Conservation (phyloP, 2,797 vertebrate genomes). For the Gouania willdenowi region DNA sequence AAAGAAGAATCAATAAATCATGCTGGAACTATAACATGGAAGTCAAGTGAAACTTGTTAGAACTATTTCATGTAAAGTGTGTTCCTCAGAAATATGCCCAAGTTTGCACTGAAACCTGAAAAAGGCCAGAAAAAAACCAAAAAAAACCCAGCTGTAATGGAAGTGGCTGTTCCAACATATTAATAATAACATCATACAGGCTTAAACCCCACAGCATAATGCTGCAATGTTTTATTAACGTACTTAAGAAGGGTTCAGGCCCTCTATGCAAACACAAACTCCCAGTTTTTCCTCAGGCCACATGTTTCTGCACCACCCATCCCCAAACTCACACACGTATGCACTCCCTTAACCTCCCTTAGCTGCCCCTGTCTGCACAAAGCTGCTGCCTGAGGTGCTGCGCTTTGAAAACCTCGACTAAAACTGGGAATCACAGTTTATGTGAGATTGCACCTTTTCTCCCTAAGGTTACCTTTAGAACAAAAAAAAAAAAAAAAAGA, state of each 20-base stretch:
- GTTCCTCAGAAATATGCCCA: no score
- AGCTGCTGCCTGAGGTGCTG: conserved; percentile 34
- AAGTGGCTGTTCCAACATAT: conserved; percentile 12
- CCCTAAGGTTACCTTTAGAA: neutral
- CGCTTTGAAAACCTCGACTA: conserved; percentile 29
- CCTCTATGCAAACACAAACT: conserved; percentile 1
- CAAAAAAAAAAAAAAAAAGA: neutral
- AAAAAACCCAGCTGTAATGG: neutral
- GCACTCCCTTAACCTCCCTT: conserved; percentile 2
- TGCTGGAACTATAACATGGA: no score
- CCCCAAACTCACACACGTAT: neutral
- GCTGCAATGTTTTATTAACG: conserved; percentile 4
- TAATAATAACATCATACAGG: conserved; percentile 1
- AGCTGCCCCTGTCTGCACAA: conserved; percentile 21
- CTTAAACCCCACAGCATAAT: neutral
- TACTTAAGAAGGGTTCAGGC: neutral
- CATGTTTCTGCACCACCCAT: conserved; percentile 6
- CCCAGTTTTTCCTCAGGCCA: conserved; percentile 7
- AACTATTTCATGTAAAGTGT: no score
- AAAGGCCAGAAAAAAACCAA: no score
- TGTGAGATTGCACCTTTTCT: conserved; percentile 21
- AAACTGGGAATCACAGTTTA: conserved; percentile 50
- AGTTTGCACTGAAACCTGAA: no score
- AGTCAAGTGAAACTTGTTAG: no score
- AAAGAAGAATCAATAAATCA: no score